These are phyloP conservation scores for Tringa solitaria DNA, from an alignment of 2,113 vertebrate genomes.

Conservation along the genomic window DNA sequence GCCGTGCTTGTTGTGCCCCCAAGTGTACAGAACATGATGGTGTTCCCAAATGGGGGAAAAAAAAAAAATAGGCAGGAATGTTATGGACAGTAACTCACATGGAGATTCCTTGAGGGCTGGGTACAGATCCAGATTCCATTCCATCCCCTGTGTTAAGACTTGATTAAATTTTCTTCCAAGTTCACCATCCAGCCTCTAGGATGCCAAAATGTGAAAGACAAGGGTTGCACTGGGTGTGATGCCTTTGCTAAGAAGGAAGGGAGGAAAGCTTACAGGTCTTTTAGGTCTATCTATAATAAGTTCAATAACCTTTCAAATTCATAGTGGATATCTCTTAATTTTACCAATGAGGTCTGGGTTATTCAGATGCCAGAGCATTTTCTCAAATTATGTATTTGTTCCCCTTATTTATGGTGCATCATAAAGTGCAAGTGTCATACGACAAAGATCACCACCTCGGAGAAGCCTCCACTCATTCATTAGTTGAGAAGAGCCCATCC, in stretches of 20 bases:
- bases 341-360: background rate
- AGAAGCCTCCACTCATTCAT: background rate
- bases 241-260: background rate
- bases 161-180: slow-evolving; percentile 35
- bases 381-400: background rate
- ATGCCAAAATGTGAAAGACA: background rate
- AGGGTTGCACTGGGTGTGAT: background rate
- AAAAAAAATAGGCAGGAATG: background rate
- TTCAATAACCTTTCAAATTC: background rate
- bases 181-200: background rate
- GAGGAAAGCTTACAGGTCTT: background rate
- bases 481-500: background rate
- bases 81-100: background rate
- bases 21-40: background rate
- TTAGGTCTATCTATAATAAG: background rate
- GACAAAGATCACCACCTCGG: background rate
- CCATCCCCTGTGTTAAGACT: background rate
- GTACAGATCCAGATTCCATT: background rate
- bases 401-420: background rate
- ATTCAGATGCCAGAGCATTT: background rate
- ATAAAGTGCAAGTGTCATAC: background rate
- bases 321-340: background rate
- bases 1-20: background rate
- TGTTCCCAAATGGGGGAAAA: background rate
- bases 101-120: background rate